Evolutionary conservation across 2,113 vertebrate genomes (phyloP), one percentile per base, ranked within the genome.

Genomic region (Solea senegalensis): DNA sequence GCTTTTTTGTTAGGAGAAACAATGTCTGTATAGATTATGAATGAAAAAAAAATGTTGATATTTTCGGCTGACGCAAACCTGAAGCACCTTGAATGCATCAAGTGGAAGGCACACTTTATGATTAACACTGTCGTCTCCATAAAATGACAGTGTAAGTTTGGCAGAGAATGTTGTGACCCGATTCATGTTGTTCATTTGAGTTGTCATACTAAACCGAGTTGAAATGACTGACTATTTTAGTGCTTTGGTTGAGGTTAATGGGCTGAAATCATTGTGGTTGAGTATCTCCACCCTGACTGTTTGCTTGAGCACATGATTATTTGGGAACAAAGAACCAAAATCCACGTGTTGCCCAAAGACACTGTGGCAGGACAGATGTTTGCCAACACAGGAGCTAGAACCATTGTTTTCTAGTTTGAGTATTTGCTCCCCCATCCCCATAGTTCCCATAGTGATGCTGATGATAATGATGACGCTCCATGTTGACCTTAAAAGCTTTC

Each of bases 331-430:
- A 34, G 41, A 53, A 16, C 21, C 21, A 21, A 60, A 75, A 14
- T 61, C 11, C 28, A 28, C 27, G 41, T 52, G 13, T 49, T 21
- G 27, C 62, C 21, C 50, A 60, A 39, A 63, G 67, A 62, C 66
- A 65, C 71, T 28, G 21, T n/a, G 39, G n/a, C 52, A 27, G 45
- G 48, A 11, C 6, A 11, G 3, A 55, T 12, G 3, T 21, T 48
- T 2, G 50, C 65, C 78, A 70, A 70, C 55, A 69, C 71, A 64
- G 74, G 44, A 85, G 74, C 74, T 52, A 9, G 2, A 64, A 41
- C 51, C 77, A 34, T 21, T 16, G n/a, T 67, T 80, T 66, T 66
- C 28, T 59, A 21, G 40, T 65, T 46, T n/a, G 69, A 72, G 2
- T 12, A 4, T 1, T 69, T 41, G n/a, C 46, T 41, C 15, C 44